Evolutionary conservation across 2,113 vertebrate species (phyloP), one percentile per base, ranked within the genome.

Genomic region (Oreochromis niloticus): DNA sequence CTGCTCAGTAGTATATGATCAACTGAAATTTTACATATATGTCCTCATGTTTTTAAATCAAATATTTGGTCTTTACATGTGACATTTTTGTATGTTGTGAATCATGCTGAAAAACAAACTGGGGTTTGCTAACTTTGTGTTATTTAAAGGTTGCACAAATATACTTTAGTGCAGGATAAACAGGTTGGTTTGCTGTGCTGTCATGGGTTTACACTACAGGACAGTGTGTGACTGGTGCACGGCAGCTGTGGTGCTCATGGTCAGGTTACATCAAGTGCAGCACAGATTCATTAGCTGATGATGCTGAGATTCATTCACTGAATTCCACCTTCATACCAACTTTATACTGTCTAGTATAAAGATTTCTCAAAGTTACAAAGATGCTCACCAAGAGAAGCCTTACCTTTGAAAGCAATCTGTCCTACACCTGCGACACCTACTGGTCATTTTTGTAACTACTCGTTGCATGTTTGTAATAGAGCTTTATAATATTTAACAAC

Each of bases 71-170:
- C 1, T 61, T 61, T 61, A 32, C 27, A 16, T 59, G 27, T 59
- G 57, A 61, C 5, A 61, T 6, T 34, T 3, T 61, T 61, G 2
- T 34, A 19, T 61, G 59, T 61, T 61, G 59, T 34, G 59, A 61
- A 34, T 34, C 16, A 34, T 19, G 30, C 30, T 61, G 59, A 61
- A 34, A 61, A 61, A 34, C 59, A 61, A 61, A 61, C 27, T 59
- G 1, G 1, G 27, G 0, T 9, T 2, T 59, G 1, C 7, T 59
- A 59, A 59, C 30, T 63, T 63, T 63, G 16, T 63, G 59, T 63
- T 34, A 61, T 61, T 61, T 61, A 32, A 10, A 34, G 30, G 57
- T 6, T 10, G 9, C 30, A 61, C 16, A 34, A 63, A 34, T 63
- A 63, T 63, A 2, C 9, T 63, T 34, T 34, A 34, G 57, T 19